Conservation (phyloP, 2,888 invertebrate genomes). For the Geotrupes spiniger region DNA sequence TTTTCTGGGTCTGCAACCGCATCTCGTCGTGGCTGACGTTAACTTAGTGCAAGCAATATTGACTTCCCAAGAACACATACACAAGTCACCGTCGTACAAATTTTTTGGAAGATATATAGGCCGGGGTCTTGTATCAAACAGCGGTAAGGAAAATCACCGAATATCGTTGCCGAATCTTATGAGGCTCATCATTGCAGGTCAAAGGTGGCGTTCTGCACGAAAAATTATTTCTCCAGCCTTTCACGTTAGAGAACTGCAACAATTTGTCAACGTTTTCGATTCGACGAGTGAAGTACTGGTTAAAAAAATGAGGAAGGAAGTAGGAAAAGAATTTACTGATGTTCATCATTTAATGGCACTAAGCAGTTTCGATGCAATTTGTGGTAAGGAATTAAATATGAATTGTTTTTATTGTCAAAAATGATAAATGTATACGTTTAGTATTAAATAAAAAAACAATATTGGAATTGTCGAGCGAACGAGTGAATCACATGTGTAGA, state of each 20-base stretch:
- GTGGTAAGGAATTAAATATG: constrained; percentile 53
- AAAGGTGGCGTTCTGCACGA: constrained; percentile 22
- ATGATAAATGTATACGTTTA: too few relatives aligned
- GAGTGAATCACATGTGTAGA: too few relatives aligned
- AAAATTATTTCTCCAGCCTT: constrained; percentile 24
- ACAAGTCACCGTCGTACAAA: neutral
- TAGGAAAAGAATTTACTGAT: constrained; percentile 48
- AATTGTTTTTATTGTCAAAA: too few relatives aligned
- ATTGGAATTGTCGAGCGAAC: too few relatives aligned
- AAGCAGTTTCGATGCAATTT: constrained; percentile 60
- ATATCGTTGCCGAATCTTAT: too few relatives aligned
- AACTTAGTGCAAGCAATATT: constrained; percentile 21
- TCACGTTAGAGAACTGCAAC: constrained; percentile 24
- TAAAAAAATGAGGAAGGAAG: constrained; percentile 10
- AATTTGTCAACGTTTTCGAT: constrained; percentile 22
- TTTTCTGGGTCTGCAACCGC: constrained; percentile 8
- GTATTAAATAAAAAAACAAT: too few relatives aligned
- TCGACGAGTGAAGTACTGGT: constrained; percentile 18
- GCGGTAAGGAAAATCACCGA: constrained; percentile 6
- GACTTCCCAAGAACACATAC: constrained; percentile 11
- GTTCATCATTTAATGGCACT: constrained; percentile 60
- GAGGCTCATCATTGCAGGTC: too few relatives aligned
- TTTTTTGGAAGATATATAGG: neutral
- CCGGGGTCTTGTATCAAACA: neutral
- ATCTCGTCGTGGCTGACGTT: constrained; percentile 13